These are phyloP conservation scores for Microtus montanus DNA, from an alignment of 2,113 vertebrate genomes.

Conservation along the genomic window DNA sequence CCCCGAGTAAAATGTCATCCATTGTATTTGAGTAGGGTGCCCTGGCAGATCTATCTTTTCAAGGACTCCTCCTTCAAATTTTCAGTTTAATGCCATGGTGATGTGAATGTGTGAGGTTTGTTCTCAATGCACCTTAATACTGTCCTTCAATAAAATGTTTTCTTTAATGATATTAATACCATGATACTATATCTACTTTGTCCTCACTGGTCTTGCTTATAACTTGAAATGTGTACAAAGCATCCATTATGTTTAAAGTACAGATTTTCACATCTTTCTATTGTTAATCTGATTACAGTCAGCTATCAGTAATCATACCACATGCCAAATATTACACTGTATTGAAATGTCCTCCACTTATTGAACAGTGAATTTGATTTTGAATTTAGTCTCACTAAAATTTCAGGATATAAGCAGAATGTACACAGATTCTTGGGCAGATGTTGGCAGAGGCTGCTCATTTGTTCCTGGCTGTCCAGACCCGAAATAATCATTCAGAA, in stretches of 20 bases:
- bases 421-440: background rate
- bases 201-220: background rate
- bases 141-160: background rate
- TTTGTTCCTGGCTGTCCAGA: too few relatives aligned
- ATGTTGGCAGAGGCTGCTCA: too few relatives aligned
- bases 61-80: background rate
- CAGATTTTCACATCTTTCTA: background rate
- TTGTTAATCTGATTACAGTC: background rate
- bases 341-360: background rate
- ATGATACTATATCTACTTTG: background rate
- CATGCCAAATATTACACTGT: background rate
- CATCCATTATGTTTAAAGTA: background rate
- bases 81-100: background rate
- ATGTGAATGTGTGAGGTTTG: background rate
- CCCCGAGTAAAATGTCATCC: background rate
- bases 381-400: background rate
- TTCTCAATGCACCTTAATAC: background rate
- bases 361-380: background rate
- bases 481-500: too few relatives aligned
- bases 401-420: background rate
- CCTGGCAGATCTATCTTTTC: background rate
- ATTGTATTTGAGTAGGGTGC: rapidly evolving
- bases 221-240: background rate
- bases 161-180: background rate
- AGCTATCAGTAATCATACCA: background rate